Evolutionary conservation across 1,140 invertebrate species (phyloP).

Genomic region (Bombus sylvicola): DNA sequence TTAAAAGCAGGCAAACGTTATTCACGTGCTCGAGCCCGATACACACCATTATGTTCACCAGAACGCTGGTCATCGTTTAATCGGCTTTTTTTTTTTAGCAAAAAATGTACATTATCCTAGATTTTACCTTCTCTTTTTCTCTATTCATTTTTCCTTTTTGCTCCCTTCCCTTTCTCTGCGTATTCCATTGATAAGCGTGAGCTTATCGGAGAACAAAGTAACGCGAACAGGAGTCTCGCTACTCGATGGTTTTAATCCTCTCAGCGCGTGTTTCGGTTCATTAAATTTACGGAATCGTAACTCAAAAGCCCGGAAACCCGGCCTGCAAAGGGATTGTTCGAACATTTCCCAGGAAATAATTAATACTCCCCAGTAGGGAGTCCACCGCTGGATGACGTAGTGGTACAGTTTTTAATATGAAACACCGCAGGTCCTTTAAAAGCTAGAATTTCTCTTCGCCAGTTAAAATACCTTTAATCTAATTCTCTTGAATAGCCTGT

Average conservation of each 20-base stretch:
- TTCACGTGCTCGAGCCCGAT: neutral
- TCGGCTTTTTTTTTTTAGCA: too few species aligned
- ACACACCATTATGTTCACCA: neutral
- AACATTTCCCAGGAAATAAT: conserved; percentile 13
- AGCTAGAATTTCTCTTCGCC: neutral
- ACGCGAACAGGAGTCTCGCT: neutral
- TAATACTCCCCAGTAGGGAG: neutral
- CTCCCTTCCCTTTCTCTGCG: too few species aligned
- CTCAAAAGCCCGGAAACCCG: conserved; percentile 19
- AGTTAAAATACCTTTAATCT: too few species aligned
- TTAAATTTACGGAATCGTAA: conserved; percentile 8
- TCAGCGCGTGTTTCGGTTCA: conserved; percentile 12
- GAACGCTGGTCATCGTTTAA: neutral
- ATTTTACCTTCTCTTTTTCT: neutral
- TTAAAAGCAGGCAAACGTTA: neutral
- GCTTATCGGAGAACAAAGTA: neutral
- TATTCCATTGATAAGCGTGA: neutral
- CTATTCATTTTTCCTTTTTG: neutral
- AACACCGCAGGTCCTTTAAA: neutral
- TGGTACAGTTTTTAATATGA: neutral
- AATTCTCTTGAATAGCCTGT: too few species aligned
- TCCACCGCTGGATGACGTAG: neutral
- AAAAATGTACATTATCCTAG: too few species aligned
- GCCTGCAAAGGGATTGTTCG: conserved; percentile 5
- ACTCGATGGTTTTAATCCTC: conserved; percentile 12